Conservation (phyloP, 2,113 vertebrate genomes). For the Centrocercus urophasianus region DNA sequence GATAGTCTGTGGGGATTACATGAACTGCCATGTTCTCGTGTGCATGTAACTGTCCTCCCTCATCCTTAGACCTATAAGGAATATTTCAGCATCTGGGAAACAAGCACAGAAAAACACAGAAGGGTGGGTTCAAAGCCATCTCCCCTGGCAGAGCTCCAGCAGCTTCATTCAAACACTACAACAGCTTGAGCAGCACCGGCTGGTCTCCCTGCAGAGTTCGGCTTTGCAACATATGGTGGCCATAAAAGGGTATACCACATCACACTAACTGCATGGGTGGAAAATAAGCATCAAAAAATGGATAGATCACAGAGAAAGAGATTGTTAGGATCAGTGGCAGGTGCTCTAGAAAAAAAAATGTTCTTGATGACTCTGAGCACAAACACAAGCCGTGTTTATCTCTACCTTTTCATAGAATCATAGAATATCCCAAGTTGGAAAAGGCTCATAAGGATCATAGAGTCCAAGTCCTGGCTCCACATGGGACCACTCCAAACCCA, state of each 20-base stretch:
- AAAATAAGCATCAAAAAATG: neutral
- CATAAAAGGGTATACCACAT: neutral
- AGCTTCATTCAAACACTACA: neutral
- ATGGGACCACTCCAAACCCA: neutral
- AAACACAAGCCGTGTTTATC: neutral
- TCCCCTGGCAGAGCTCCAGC: slow-evolving; percentile 13
- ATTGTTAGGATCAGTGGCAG: neutral
- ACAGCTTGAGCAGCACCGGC: neutral
- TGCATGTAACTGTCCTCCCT: neutral
- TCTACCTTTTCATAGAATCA: neutral
- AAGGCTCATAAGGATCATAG: neutral
- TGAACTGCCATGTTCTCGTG: neutral
- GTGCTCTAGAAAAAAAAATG: slow-evolving; percentile 16
- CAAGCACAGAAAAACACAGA: neutral
- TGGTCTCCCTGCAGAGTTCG: neutral
- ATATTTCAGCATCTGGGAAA: neutral
- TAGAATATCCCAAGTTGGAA: neutral
- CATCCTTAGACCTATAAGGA: neutral
- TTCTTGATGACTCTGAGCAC: neutral
- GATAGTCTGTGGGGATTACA: neutral
- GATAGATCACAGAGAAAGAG: neutral
- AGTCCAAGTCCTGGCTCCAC: neutral
- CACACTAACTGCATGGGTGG: neutral
- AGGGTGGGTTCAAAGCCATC: neutral
- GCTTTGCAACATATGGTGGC: neutral